Conservation (phyloP, 2,888 invertebrate genomes). For the Sinelater perroti region DNA sequence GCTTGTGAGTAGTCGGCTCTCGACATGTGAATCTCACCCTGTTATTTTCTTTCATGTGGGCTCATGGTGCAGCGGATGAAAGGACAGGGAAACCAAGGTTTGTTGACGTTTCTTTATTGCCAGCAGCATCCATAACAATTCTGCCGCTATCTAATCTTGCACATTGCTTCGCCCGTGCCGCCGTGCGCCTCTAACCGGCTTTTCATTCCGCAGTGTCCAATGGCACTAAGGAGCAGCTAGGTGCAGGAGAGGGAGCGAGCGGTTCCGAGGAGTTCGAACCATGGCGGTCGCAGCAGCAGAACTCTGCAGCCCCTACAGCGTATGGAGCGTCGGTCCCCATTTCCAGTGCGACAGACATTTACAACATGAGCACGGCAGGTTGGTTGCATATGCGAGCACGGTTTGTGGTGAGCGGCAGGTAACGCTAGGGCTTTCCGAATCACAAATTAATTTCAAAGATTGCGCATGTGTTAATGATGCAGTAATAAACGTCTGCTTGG, state of each 20-base stretch:
- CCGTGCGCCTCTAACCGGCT: too few species aligned
- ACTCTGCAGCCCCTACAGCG: constrained; percentile 61
- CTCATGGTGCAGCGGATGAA: constrained; percentile 76
- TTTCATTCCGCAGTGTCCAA: constrained; percentile 71
- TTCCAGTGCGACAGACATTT: constrained; percentile 76
- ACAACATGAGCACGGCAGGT: constrained; percentile 67
- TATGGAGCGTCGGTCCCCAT: constrained; percentile 65
- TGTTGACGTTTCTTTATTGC: constrained; percentile 42
- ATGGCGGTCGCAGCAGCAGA: constrained; percentile 76
- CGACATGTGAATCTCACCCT: constrained; percentile 49
- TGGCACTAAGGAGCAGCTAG: constrained; percentile 82
- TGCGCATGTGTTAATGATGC: too few species aligned
- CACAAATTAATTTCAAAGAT: too few species aligned
- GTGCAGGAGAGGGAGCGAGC: constrained; percentile 69
- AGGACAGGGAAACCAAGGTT: constrained; percentile 87
- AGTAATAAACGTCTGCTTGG: too few species aligned
- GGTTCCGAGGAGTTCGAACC: constrained; percentile 74
- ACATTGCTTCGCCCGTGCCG: too few species aligned
- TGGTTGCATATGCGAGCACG: too few species aligned
- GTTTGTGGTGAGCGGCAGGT: too few species aligned
- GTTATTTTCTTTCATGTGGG: constrained; percentile 68
- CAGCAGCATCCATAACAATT: constrained; percentile 9
- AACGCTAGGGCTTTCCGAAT: too few species aligned
- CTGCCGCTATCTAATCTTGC: neutral
- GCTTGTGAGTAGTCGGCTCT: constrained; percentile 48